Evolutionary conservation across 1,140 invertebrate genomes (phyloP).

Genomic region (Temnothorax longispinosus): DNA sequence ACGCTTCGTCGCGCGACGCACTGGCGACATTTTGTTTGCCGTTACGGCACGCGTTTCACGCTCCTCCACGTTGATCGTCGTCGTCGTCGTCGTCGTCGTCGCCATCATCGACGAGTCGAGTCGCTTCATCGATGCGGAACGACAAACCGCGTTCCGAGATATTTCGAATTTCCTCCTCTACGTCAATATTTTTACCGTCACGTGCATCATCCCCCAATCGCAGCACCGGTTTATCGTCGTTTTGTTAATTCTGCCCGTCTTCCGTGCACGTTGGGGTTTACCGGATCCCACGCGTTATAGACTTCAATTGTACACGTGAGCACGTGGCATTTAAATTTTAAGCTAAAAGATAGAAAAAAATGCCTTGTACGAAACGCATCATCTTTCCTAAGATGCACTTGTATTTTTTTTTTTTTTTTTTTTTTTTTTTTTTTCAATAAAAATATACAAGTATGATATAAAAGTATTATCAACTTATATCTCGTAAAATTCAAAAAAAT

Average conservation of each 20-base stretch:
- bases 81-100: neutral
- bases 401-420: neutral
- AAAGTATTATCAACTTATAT: neutral
- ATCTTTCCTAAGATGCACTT: neutral
- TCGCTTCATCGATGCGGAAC: neutral
- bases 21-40: constrained; percentile 59
- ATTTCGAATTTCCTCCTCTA: neutral
- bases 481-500: neutral
- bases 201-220: neutral
- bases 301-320: neutral
- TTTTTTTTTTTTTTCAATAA: too few species aligned
- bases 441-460: neutral
- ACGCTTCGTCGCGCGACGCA: constrained; percentile 39
- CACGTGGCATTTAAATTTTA: neutral
- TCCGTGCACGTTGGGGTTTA: neutral
- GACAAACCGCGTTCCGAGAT: neutral
- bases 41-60: constrained; percentile 11
- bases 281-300: neutral
- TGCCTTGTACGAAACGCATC: neutral
- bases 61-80: neutral
- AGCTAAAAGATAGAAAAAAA: neutral
- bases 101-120: neutral
- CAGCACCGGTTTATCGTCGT: neutral
- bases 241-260: neutral
- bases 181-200: neutral